A percentile compares a stretch with the other conserved stretches of the same genome.
These are phyloP conservation scores for Tetramorium simillimum DNA, from an alignment of 1,140 invertebrate genomes.

Conservation along the genomic window DNA sequence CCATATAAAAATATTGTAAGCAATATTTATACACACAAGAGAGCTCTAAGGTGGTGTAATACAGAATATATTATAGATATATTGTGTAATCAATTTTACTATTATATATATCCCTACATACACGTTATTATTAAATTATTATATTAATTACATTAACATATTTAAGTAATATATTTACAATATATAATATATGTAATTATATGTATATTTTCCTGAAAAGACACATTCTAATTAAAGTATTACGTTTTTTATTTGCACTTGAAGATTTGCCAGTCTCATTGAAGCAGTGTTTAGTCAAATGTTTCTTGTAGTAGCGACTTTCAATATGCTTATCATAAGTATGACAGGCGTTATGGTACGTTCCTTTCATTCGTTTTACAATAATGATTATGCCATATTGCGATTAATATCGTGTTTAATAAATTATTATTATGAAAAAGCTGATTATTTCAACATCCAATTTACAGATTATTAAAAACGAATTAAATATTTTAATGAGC, in stretches of 20 bases:
- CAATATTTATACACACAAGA: conserved; percentile 39
- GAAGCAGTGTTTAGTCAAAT: conserved; percentile 29
- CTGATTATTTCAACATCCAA: neutral
- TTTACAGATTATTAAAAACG: neutral
- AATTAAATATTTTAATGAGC: conserved; percentile 7
- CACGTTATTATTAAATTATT: neutral
- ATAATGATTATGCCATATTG: neutral
- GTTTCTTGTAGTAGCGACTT: conserved; percentile 20
- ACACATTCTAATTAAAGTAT: neutral
- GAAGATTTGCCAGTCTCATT: conserved; percentile 42
- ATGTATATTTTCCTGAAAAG: neutral
- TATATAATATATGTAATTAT: neutral
- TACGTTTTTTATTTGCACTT: neutral
- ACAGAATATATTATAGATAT: neutral
- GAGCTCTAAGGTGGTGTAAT: conserved; percentile 37
- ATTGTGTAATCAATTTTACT: neutral
- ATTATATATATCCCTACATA: neutral
- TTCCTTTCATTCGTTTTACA: neutral
- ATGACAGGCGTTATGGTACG: conserved; percentile 50
- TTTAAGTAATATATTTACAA: neutral
- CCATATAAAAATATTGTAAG: conserved; percentile 37
- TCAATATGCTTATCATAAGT: conserved; percentile 40
- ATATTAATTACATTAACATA: neutral
- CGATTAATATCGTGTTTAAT: neutral
- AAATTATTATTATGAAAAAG: neutral